phyloP scores from a whole-genome alignment of 2,888 invertebrate species.

The Conchocele bisecta region DNA sequence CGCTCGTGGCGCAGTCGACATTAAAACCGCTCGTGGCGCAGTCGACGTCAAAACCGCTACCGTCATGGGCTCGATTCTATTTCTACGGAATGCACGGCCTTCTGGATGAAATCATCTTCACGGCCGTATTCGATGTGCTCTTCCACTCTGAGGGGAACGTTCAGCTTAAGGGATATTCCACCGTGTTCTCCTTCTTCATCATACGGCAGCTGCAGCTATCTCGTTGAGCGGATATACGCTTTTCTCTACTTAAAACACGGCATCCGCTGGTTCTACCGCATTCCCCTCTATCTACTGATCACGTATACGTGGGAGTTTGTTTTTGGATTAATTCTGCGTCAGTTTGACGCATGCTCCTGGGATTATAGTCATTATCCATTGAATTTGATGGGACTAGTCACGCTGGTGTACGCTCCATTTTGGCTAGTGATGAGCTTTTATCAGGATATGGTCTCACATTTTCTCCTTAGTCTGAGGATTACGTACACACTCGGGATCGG shows the following conservation, averaged over 20 bases:
- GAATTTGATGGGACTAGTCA: constrained; percentile 83
- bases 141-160: constrained; percentile 66
- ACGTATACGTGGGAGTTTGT: constrained; percentile 83
- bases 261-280: constrained; percentile 78
- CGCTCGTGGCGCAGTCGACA: no score
- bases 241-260: constrained; percentile 66
- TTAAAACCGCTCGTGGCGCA: no score
- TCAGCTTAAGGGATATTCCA: constrained; percentile 81
- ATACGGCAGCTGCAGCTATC: constrained; percentile 83
- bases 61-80: constrained; percentile 79
- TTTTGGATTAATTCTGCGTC: constrained; percentile 81
- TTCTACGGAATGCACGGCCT: constrained; percentile 84
- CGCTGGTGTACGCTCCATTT: constrained; percentile 83
- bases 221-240: constrained; percentile 79
- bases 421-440: constrained; percentile 78
- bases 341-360: constrained; percentile 84
- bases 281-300: constrained; percentile 78
- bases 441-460: constrained; percentile 65
- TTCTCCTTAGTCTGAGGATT: constrained; percentile 65
- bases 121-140: constrained; percentile 83
- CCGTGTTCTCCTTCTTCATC: constrained; percentile 83
- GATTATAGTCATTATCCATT: constrained; percentile 83
- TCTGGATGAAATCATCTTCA: constrained; percentile 83
- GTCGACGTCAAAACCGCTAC: constrained; percentile 66
- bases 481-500: no score